Base-by-base conservation (phyloP, 37 sponge, comb jelly and placozoan genomes). In the Diacarnus erythraeanus region DNA sequence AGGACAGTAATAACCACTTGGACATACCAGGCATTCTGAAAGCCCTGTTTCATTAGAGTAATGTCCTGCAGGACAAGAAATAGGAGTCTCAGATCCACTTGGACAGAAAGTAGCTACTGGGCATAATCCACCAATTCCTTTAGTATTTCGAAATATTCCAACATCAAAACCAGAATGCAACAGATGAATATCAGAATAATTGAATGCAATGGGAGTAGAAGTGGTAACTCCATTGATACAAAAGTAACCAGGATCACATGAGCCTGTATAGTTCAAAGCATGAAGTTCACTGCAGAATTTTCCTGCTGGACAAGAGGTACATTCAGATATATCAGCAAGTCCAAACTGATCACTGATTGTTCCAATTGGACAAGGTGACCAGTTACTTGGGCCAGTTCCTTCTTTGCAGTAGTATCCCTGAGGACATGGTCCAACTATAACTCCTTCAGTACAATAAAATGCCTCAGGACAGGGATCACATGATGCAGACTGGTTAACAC, bases 91-190 rank as follows among this genome's bases (percentile, higher is more conserved):
- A 37, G 71, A 36, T 15, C 40, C 39, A 36, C 41, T 15, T 34
- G 71, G 71, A 36, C 71, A 69, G 71, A n/a, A 69, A 34, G 10
- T 20, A n/a, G 41, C 71, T 15, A 12, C 9, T 20, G 71, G 71
- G 38, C 71, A 69, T n/a, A 69, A 15, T 69, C 71, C 71, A 36
- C 71, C 71, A 9, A 69, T 36, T n/a, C 71, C 71, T n/a, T 10
- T 9, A 10, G 9, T 8, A 27, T 30, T 30, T 9, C 20, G 8
- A 64, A 64, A 23, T 9, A 23, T 10, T n/a, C 65, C 20, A 27
- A 23, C 26, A n/a, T 64, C 65, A 64, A 9, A 10, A 18, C 57
- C 57, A n/a, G n/a, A n/a, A 54, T 54, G 12, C 57, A 54, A 12
- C 26, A 64, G 65, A 10, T 9, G 9, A 10, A 9, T 9, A 25